phyloP scores from a whole-genome alignment of 2,797 vertebrate species.

The Peromyscus nudipes region DNA sequence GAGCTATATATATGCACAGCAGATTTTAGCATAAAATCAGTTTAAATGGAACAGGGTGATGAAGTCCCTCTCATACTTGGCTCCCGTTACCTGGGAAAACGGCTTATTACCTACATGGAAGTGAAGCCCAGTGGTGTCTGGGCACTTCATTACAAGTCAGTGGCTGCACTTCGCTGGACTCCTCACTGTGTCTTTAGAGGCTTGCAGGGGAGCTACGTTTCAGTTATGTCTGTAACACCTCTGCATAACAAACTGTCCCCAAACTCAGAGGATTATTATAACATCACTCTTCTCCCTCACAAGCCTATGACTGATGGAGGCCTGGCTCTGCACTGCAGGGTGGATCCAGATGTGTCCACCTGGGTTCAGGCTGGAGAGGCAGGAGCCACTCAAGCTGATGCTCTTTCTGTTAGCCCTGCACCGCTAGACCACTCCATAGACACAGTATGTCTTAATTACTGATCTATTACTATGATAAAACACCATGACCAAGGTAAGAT shows the following conservation, averaged over 20 bases:
- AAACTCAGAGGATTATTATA: neutral
- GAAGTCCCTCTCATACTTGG: neutral
- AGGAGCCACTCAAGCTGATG: neutral
- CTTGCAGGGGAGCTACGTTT: neutral
- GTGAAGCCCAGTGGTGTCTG: neutral
- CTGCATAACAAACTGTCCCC: neutral
- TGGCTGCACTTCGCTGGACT: accelerated
- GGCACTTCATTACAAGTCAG: too few relatives aligned
- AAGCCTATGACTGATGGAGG: neutral
- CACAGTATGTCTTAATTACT: neutral
- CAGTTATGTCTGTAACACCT: neutral
- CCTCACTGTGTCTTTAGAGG: neutral
- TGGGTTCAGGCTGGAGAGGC: neutral
- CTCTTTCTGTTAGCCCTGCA: neutral
- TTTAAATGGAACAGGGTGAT: neutral
- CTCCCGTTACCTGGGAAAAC: neutral
- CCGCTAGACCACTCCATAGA: neutral
- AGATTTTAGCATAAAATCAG: neutral
- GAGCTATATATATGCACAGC: neutral
- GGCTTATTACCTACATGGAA: accelerated
- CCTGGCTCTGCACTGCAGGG: neutral
- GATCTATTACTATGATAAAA: neutral
- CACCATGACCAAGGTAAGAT: neutral
- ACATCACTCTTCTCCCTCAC: neutral
- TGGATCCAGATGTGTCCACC: neutral